Evolutionary conservation across 1,140 invertebrate species (phyloP).

Genomic region (Bombus huntii): DNA sequence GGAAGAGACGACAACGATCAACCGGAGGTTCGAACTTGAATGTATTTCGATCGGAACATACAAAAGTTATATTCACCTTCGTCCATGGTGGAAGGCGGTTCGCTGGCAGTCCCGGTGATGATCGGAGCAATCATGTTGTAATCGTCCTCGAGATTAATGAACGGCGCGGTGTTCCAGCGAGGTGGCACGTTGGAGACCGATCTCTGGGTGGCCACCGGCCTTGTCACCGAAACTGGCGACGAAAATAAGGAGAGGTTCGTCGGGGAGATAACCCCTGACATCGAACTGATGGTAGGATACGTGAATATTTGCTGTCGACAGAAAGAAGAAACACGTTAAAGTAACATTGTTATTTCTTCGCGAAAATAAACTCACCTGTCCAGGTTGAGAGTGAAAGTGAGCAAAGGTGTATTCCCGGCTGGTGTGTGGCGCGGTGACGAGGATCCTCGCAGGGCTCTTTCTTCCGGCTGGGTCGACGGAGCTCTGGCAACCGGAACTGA

Average conservation of each 20-base stretch:
- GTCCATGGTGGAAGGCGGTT: conserved; percentile 79
- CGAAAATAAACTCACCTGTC: conserved; percentile 87
- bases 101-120: conserved; percentile 79
- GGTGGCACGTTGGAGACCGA: conserved; percentile 85
- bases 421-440: conserved; percentile 81
- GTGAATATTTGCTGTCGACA: conserved; percentile 90
- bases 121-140: conserved; percentile 91
- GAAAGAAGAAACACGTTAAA: neutral
- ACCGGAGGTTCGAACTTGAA: neutral
- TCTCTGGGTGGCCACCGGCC: conserved; percentile 84
- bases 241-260: conserved; percentile 94
- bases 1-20: too few species aligned
- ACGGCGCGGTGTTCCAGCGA: conserved; percentile 92
- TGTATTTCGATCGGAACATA: neutral
- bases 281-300: conserved; percentile 91
- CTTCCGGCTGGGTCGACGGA: conserved; percentile 81
- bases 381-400: conserved; percentile 94
- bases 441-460: conserved; percentile 80
- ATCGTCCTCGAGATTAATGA: conserved; percentile 95
- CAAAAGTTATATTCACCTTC: conserved; percentile 72
- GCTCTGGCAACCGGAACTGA: conserved; percentile 80
- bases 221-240: conserved; percentile 89
- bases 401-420: conserved; percentile 92
- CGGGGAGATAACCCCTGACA: conserved; percentile 94
- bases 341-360: too few species aligned